Base-by-base conservation (phyloP, 2,797 vertebrate genomes). In the Oophaga sylvatica region DNA sequence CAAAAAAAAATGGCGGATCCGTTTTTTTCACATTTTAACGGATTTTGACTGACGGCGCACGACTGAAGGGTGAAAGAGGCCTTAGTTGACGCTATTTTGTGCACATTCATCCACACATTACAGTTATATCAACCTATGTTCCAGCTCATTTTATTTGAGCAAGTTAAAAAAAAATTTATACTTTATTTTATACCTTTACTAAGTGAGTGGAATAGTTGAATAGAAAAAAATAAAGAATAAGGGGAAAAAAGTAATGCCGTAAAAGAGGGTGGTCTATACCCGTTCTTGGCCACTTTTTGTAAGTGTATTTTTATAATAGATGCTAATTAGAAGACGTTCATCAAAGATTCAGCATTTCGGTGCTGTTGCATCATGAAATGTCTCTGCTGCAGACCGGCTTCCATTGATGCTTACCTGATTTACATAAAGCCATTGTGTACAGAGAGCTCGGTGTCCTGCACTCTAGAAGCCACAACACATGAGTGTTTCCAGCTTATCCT, bases 361-460 rank as follows among this genome's bases (percentile, higher is more conserved):
- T 53, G 26, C 63, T 67, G 35, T 62, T 16, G 41, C 5, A 29
- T 70, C 17, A 53, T 84, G 56, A 60, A 84, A 75, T 45, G 19
- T 75, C 41, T 62, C 41, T 41, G 20, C 20, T 56, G 53, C 26
- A 67, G 68, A 41, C 57, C 57, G 10, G 68, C 53, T 56, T 41
- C 35, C 20, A 84, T 84, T 84, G 73, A 84, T 84, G 29, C n/a
- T 20, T 26, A 31, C 83, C 71, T 84, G 83, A 84, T 84, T 84
- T 76, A 76, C 83, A 76, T 76, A 60, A n/a, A 22, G 57, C 70
- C 68, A 75, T 75, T 75, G 83, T 75, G 71, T 71, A 62, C 76
- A 9, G 22, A 60, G 56, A 22, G 70, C 71, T 60, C 19, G 35
- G 73, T 77, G 77, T 80, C 56, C 60, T 17, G 10, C 56, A 35